Conservation (phyloP, 2,888 invertebrate genomes). For the Cataglyphis rosenhaueri region DNA sequence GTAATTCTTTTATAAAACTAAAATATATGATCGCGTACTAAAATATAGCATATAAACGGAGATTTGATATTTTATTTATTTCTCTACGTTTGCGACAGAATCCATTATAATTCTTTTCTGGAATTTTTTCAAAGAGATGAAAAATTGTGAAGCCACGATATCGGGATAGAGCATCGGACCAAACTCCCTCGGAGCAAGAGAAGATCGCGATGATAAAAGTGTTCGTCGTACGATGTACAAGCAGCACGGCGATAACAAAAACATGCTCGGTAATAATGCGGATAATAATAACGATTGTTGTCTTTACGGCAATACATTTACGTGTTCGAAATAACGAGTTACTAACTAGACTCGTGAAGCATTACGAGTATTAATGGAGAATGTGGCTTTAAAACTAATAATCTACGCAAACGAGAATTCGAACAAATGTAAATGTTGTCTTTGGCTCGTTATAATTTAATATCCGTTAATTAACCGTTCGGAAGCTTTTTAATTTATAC, state of each 20-base stretch:
- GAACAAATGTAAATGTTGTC: conserved; percentile 39
- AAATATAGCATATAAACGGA: conserved; percentile 33
- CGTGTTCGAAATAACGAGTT: conserved; percentile 62
- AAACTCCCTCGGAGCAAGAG: conserved; percentile 34
- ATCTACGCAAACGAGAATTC: conserved; percentile 35
- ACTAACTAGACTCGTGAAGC: conserved; percentile 55
- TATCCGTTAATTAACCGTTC: conserved; percentile 18
- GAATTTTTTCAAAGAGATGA: conserved; percentile 48
- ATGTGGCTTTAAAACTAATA: conserved; percentile 51
- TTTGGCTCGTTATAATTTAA: conserved; percentile 49
- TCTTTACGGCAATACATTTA: conserved; percentile 56
- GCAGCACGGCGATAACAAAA: conserved; percentile 58
- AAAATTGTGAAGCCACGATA: conserved; percentile 37
- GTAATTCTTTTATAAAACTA: conserved; percentile 27
- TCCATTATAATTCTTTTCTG: conserved; percentile 30
- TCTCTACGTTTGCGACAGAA: conserved; percentile 2
- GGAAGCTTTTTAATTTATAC: neutral
- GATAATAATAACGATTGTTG: conserved; percentile 66
- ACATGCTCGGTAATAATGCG: conserved; percentile 60
- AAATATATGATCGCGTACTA: conserved; percentile 21
- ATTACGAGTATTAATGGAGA: conserved; percentile 37
- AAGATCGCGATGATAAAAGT: conserved; percentile 63
- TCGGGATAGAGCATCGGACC: conserved; percentile 14
- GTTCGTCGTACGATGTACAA: conserved; percentile 60
- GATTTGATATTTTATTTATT: conserved; percentile 39